Base-by-base conservation (phyloP, 1,140 invertebrate species). In the Sarcophaga peregrina region DNA sequence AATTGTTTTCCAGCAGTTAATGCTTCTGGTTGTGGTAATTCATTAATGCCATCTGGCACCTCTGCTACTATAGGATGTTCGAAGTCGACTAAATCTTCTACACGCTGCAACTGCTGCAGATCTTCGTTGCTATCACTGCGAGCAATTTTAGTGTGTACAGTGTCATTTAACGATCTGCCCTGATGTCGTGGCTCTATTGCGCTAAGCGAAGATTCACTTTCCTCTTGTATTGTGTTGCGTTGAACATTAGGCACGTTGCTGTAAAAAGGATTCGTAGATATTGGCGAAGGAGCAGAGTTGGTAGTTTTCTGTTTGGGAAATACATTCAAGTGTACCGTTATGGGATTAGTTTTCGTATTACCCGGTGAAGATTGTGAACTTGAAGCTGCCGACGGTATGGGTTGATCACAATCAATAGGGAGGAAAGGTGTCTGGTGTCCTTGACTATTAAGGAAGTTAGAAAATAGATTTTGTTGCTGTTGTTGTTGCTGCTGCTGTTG, bases 41-140 rank as follows among this genome's bases (percentile, higher is more conserved):
- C 88, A 82, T 2, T 85, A 84, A 82, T 85, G 17, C 48, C 75
- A 52, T 86, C 86, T 5, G 87, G 10, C 9, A 7, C n/a, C 6
- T 17, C 87, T 0, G 88, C 88, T 58, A 89, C 88, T 85, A 89
- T 89, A 0, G 88, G 88, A 85, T 89, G 88, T 83, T 89, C 88
- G 58, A 89, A 89, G 80, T 89, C 88, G 13, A 89, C 85, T 5
- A 89, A 80, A 17, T 85, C 86, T 17, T 68, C 8, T 86, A 15
- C 48, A 1, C 8, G n/a, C 3, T 20, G 62, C 7, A 17, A 20
- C 6, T 25, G 46, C 10, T 73, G 45, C 47, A 37, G 62, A 58
- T 87, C 25, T 8, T 81, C 83, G 11, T 46, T 45, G 11, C 37
- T 85, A 74, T 89, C 88, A 62, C 88, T 89, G 47, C 88, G 88